Evolutionary conservation across 2,113 vertebrate species (phyloP), one percentile per base, ranked within the genome.

Genomic region (Pollachius pollachius): DNA sequence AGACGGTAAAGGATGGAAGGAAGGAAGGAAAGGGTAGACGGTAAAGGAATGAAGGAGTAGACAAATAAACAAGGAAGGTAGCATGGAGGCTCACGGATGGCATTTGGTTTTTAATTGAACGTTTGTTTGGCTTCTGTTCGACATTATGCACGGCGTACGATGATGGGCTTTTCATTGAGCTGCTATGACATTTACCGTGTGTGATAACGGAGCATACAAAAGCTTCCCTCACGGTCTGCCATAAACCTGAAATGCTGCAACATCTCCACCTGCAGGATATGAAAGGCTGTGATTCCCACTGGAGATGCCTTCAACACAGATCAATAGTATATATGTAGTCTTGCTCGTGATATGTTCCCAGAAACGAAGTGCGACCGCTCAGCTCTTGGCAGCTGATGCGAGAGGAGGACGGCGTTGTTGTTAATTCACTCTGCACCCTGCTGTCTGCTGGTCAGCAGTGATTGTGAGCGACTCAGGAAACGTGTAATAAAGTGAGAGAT

Each of bases 221-320:
- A 57, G 54, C 54, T 57, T 13, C 54, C 54, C 54, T n/a, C 54
- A 1, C 54, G 4, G 9, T 13, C 54, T 17, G 5, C 54, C 54
- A 16, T 57, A 16, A 16, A 16, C 54, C 54, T 57, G 15, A 5
- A 15, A 13, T 57, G 75, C 72, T 48, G 85, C 79, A 16, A 79
- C 76, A 72, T 41, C 70, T 12, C 76, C 85, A 76, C 76, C 80
- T 87, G 70, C 77, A 80, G 84, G 72, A 16, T 15, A 11, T 23
- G 25, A 4, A 60, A 58, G 12, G 25, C 41, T 62, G 19, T 62
- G 18, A n/a, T 21, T 65, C 8, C 23, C 61, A 62, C 61, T 19
- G 58, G 21, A 8, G 21, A 17, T 21, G n/a, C n/a, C 21, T 4
- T 18, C n/a, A 60, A 9, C 58, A 60, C 9, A 19, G 15, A 15